Conservation (phyloP, 1,140 invertebrate species). For the Meloidogyne exigua region DNA sequence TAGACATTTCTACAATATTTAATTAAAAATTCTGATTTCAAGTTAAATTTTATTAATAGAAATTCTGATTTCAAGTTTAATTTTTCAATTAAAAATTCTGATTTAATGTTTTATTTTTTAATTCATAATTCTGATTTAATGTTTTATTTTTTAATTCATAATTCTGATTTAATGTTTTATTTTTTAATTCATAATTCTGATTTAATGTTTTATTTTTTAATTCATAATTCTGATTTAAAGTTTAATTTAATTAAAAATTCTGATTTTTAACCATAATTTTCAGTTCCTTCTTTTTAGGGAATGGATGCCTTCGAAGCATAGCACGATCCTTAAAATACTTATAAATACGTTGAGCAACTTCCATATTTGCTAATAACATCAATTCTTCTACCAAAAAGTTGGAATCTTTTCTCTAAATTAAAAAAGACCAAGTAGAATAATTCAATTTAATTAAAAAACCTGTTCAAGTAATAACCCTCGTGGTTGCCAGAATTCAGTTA, state of each 20-base stretch:
- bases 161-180: no score
- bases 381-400: slow-evolving; percentile 88
- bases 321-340: slow-evolving; percentile 84
- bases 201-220: no score
- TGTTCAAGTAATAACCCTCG: slow-evolving; percentile 48
- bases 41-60: no score
- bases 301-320: slow-evolving; percentile 83
- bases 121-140: no score
- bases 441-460: slow-evolving; percentile 22
- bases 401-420: slow-evolving; percentile 78
- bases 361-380: slow-evolving; percentile 92
- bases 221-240: no score
- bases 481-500: slow-evolving; percentile 28
- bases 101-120: no score
- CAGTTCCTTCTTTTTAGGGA: slow-evolving; percentile 77
- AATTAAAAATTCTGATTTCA: no score
- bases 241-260: neutral
- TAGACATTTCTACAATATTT: no score
- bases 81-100: neutral
- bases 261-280: slow-evolving; percentile 76
- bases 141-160: no score
- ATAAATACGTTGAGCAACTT: slow-evolving; percentile 80
- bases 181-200: no score
- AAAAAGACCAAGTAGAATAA: neutral
- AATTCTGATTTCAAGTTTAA: no score